phyloP scores from a whole-genome alignment of 2,797 vertebrate genomes.

The Hippocampus kuda region DNA sequence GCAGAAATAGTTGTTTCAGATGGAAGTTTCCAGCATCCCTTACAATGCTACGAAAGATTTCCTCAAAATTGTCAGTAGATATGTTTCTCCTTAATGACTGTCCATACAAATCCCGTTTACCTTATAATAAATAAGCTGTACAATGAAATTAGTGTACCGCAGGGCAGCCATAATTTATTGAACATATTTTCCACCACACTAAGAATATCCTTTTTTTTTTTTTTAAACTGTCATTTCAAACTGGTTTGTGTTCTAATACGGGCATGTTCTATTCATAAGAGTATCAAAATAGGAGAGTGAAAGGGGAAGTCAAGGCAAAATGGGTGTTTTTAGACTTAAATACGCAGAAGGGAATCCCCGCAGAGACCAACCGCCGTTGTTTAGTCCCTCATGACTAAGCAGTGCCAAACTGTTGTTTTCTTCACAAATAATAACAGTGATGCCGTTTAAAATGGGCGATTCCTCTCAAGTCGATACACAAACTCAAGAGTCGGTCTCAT shows the following conservation, averaged over 20 bases:
- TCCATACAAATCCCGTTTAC: not conserved
- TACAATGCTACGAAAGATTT: not conserved
- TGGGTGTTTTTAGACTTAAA: conserved; percentile 21
- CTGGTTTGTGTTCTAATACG: not conserved
- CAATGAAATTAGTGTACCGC: too few species aligned
- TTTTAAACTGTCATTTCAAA: too few species aligned
- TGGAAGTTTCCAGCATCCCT: not conserved
- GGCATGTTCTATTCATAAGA: not conserved
- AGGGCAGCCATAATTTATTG: too few species aligned
- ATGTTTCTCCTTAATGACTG: not conserved
- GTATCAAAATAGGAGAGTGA: conserved; percentile 14
- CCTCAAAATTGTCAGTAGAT: not conserved
- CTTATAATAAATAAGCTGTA: not conserved
- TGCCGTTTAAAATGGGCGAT: too few species aligned
- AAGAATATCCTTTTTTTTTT: not conserved
- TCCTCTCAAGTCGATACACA: too few species aligned
- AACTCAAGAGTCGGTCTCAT: too few species aligned
- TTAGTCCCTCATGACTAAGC: conserved; percentile 6
- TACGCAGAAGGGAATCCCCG: conserved; percentile 47
- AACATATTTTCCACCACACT: not conserved
- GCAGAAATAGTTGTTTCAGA: not conserved
- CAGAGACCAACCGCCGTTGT: conserved; percentile 2
- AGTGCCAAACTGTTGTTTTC: not conserved
- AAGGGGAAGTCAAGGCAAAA: conserved; percentile 41
- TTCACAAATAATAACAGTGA: not conserved